Evolutionary conservation across 2,797 vertebrate species (phyloP).

Genomic region (Brachyalestes nurse): DNA sequence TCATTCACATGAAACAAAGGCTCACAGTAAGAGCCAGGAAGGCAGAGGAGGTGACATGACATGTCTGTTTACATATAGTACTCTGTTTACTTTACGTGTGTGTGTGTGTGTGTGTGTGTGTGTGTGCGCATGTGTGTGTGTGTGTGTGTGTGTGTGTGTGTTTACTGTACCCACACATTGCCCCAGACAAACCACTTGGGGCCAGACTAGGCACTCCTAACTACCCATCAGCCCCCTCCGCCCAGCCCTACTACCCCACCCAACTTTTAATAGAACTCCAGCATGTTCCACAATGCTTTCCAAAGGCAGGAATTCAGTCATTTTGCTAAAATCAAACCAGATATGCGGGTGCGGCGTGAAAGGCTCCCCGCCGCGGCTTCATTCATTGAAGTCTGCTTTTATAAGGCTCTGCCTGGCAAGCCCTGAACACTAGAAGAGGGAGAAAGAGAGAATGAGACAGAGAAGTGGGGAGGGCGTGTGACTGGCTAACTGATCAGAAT

Average conservation of each 20-base stretch:
- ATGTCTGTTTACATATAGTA: slow-evolving; percentile 51
- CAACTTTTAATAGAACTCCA: slow-evolving; percentile 69
- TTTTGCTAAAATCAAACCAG: slow-evolving; percentile 76
- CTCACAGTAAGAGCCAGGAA: slow-evolving; percentile 36
- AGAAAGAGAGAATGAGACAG: neutral
- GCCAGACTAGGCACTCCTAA: slow-evolving; percentile 35
- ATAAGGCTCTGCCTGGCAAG: slow-evolving; percentile 75
- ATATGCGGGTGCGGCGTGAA: slow-evolving; percentile 63
- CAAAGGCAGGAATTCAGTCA: slow-evolving; percentile 68
- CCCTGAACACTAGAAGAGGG: slow-evolving; percentile 37
- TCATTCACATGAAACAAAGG: slow-evolving; percentile 37
- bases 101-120: slow-evolving; percentile 36
- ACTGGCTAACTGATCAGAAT: slow-evolving; percentile 49
- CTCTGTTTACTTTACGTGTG: slow-evolving; percentile 28
- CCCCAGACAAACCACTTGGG: slow-evolving; percentile 45
- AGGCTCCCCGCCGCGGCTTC: slow-evolving; percentile 73
- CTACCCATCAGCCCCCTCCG: slow-evolving; percentile 52
- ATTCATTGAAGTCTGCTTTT: slow-evolving; percentile 80
- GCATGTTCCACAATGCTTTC: slow-evolving; percentile 65
- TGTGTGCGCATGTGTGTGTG: slow-evolving; percentile 36
- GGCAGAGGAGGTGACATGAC: neutral
- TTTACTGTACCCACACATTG: slow-evolving; percentile 41
- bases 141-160: slow-evolving; percentile 41
- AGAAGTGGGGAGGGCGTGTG: too few species aligned
- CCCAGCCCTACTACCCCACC: slow-evolving; percentile 62